Percentiles rank a stretch among this genome's conserved stretches.
These are phyloP conservation scores for Anaspis maculata DNA, from an alignment of 2,888 invertebrate species.

Conservation along the genomic window DNA sequence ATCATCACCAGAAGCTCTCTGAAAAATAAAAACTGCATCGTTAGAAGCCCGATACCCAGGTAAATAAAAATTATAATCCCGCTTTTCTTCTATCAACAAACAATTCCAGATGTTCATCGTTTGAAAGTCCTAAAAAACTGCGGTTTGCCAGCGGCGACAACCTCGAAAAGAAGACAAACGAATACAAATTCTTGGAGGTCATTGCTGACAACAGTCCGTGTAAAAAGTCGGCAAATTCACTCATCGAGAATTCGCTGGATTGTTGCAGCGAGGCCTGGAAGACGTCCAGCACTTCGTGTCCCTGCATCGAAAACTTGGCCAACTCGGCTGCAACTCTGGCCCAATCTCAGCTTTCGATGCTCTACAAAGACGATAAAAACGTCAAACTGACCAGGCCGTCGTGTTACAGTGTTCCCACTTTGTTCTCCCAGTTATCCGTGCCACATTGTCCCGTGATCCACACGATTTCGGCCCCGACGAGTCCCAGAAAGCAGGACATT, in stretches of 20 bases:
- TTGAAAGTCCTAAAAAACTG: slow-evolving; percentile 76
- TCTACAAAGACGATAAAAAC: slow-evolving; percentile 20
- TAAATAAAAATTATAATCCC: no score
- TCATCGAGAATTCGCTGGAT: slow-evolving; percentile 46
- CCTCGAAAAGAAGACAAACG: slow-evolving; percentile 43
- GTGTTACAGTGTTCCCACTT: slow-evolving; percentile 34
- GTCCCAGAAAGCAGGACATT: slow-evolving; percentile 29
- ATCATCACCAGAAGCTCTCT: slow-evolving; percentile 55
- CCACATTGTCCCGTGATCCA: slow-evolving; percentile 24
- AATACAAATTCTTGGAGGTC: slow-evolving; percentile 45
- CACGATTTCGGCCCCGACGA: slow-evolving; percentile 34
- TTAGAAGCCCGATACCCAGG: slow-evolving; percentile 47
- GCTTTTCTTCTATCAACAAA: no score
- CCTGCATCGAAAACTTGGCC: slow-evolving; percentile 56
- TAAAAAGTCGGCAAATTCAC: slow-evolving; percentile 44
- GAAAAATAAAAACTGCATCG: slow-evolving; percentile 56
- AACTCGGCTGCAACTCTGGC: slow-evolving; percentile 36
- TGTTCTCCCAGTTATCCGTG: slow-evolving; percentile 29
- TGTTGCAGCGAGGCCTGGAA: slow-evolving; percentile 41
- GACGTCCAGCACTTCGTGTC: slow-evolving; percentile 59
- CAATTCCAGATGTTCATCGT: slow-evolving; percentile 72
- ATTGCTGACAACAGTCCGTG: slow-evolving; percentile 52
- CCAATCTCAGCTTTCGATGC: slow-evolving; percentile 34
- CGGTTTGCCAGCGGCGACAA: slow-evolving; percentile 43
- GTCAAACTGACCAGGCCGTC: slow-evolving; percentile 19